Evolutionary conservation across 2,113 vertebrate genomes (phyloP).

Genomic region (Rhinopomastus cyanomelas): DNA sequence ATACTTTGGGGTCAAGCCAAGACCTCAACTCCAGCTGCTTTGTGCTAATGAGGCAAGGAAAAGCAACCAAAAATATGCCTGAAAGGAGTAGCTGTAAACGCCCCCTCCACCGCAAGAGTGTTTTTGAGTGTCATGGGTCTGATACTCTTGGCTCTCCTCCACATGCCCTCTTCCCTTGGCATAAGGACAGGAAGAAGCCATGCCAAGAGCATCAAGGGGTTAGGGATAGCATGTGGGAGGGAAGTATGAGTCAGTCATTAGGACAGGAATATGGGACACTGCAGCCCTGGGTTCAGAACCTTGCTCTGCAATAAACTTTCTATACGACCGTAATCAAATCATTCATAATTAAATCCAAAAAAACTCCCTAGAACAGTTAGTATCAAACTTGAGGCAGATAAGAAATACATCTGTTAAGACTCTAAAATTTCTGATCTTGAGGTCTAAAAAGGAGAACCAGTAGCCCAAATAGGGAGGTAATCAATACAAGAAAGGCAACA

Average conservation of each 20-base stretch:
- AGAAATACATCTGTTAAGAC: neutral
- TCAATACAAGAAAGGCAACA: neutral
- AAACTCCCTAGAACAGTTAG: neutral
- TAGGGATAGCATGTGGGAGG: neutral
- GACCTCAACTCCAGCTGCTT: conserved; percentile 30
- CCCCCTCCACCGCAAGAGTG: rapidly evolving
- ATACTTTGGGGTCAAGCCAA: conserved; percentile 13
- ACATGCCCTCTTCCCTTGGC: neutral
- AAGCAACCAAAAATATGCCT: conserved; percentile 5
- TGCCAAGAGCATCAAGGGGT: neutral
- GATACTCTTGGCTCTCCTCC: neutral
- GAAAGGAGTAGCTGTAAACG: neutral
- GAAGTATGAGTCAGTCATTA: neutral
- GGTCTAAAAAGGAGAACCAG: neutral
- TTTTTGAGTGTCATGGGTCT: neutral
- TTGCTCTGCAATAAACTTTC: neutral
- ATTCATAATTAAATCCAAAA: neutral
- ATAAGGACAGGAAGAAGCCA: neutral
- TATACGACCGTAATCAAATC: neutral
- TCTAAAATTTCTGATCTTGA: neutral
- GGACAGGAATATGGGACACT: neutral
- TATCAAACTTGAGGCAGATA: neutral
- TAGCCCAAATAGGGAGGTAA: neutral
- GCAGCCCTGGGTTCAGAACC: neutral
- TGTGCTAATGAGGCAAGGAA: conserved; percentile 14